phyloP scores from a whole-genome alignment of 1,140 invertebrate species.

The Aphelenchoides besseyi region DNA sequence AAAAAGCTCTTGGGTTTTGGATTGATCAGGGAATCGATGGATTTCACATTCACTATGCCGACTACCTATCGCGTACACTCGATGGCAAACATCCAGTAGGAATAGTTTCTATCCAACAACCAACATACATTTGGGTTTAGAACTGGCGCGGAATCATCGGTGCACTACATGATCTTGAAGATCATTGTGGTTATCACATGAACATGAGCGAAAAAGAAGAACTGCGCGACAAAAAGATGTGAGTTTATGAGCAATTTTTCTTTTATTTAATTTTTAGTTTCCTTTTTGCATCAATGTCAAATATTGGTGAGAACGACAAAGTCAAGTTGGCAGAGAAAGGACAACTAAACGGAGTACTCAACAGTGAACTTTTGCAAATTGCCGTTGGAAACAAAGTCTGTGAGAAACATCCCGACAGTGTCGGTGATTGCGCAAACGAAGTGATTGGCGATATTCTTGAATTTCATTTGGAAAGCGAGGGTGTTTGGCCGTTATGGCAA shows the following conservation, averaged over 20 bases:
- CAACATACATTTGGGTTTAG: conserved; percentile 17
- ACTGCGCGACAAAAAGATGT: conserved; percentile 15
- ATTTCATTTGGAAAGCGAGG: conserved; percentile 10
- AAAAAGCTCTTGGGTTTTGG: conserved; percentile 46
- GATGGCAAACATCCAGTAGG: conserved; percentile 41
- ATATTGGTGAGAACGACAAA: conserved; percentile 42
- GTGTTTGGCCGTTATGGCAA: conserved; percentile 43
- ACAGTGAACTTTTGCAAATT: conserved; percentile 47
- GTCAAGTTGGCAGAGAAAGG: conserved; percentile 29
- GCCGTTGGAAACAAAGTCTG: conserved; percentile 42
- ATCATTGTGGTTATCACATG: conserved; percentile 4
- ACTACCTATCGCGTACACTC: conserved; percentile 40
- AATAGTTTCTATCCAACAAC: conserved; percentile 6
- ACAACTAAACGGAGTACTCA: conserved; percentile 40
- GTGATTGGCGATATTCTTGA: conserved; percentile 34
- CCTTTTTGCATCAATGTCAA: conserved; percentile 39
- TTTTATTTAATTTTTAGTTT: conserved; percentile 38
- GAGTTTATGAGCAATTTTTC: conserved; percentile 7
- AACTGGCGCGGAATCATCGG: conserved; percentile 21
- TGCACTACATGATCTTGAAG: conserved; percentile 11
- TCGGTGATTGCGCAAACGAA: conserved; percentile 46
- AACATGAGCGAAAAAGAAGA: conserved; percentile 32
- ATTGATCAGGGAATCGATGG: conserved; percentile 44
- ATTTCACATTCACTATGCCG: conserved; percentile 43
- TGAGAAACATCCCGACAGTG: conserved; percentile 19